These are phyloP conservation scores for Sphenodon punctatus DNA, from an alignment of 2,797 vertebrate species.

Conservation along the genomic window DNA sequence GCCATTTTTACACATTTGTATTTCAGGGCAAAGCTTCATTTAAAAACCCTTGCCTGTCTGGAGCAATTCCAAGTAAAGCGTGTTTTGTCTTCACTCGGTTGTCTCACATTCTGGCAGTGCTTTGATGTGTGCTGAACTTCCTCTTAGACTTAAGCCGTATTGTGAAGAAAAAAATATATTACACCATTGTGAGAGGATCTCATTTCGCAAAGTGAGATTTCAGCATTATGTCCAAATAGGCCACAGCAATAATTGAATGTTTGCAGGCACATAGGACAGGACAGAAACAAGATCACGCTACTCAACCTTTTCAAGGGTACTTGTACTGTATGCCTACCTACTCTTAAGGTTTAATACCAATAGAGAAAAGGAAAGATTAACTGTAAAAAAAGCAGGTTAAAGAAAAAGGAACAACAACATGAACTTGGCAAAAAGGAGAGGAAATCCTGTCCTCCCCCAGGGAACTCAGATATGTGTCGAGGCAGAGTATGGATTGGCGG, in stretches of 20 bases:
- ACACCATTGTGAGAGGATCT: neutral
- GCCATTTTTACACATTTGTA: neutral
- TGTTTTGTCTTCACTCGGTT: neutral
- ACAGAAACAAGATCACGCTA: neutral
- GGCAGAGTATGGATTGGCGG: too few species aligned
- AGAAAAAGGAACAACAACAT: neutral
- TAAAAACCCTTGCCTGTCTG: neutral
- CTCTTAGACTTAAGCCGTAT: neutral
- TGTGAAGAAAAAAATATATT: neutral
- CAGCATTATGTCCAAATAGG: neutral
- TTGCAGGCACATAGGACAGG: neutral
- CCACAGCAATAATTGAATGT: neutral
- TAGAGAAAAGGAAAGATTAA: neutral
- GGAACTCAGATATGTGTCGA: too few species aligned
- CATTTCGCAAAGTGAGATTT: neutral
- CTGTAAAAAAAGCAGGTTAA: neutral
- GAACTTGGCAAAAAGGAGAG: neutral
- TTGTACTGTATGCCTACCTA: neutral
- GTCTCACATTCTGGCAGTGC: too few species aligned
- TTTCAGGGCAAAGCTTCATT: neutral
- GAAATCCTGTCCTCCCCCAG: neutral
- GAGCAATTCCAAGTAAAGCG: neutral
- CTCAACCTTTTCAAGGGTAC: neutral
- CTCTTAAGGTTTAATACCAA: neutral
- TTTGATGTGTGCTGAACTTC: neutral